Evolutionary conservation across 2,797 vertebrate genomes (phyloP).

Genomic region (Delichon dasypus): DNA sequence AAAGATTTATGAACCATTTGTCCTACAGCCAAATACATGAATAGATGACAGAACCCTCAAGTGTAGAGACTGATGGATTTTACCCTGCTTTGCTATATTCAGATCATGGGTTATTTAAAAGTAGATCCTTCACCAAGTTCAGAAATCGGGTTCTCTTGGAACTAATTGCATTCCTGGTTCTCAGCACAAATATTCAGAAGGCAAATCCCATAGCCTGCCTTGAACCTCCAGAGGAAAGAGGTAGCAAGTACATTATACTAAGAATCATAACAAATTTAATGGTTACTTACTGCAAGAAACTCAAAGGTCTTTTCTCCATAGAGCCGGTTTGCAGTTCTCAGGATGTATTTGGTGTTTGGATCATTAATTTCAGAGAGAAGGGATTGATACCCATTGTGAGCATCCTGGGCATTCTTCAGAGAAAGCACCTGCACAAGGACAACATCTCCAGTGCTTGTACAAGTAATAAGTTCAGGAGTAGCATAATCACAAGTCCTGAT

Average conservation of each 20-base stretch:
- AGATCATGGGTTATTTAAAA: background rate
- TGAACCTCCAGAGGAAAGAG: background rate
- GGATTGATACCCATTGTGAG: conserved; percentile 66
- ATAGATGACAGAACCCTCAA: background rate
- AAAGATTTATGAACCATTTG: background rate
- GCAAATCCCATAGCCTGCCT: background rate
- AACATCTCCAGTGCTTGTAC: background rate
- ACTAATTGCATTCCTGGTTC: too few relatives aligned
- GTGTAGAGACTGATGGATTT: background rate
- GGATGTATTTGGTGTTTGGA: conserved; percentile 73
- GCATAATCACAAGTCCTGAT: background rate
- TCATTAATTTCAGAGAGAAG: conserved; percentile 81
- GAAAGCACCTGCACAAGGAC: conserved; percentile 61
- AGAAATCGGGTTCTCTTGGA: background rate
- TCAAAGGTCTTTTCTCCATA: conserved; percentile 85
- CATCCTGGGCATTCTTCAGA: conserved; percentile 32
- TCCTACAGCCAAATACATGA: background rate
- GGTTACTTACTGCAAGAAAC: conserved; percentile 81
- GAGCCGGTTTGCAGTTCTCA: conserved; percentile 85
- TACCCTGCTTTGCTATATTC: background rate
- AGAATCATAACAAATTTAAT: background rate
- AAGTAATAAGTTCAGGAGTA: background rate
- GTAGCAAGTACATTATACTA: background rate
- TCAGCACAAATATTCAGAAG: too few relatives aligned
- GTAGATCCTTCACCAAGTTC: background rate